Conservation (phyloP, 2,113 vertebrate genomes). For the Ramphastos sulfuratus region DNA sequence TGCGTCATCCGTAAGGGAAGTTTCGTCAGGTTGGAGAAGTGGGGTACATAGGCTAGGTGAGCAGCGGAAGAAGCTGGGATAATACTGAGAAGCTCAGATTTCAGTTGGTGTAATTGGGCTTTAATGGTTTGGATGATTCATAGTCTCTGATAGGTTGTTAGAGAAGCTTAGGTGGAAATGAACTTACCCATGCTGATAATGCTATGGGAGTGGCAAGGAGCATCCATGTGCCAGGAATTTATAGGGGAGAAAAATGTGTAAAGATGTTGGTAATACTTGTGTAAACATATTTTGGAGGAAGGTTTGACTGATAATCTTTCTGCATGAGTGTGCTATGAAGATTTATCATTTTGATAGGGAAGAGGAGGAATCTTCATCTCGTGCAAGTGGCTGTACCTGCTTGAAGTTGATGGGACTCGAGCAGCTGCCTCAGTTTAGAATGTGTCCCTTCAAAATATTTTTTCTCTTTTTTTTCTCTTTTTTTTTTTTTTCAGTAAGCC, state of each 20-base stretch:
- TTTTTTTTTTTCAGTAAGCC: not conserved
- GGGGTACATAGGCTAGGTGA: not conserved
- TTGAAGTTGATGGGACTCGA: not conserved
- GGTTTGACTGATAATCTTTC: not conserved
- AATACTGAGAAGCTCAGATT: not conserved
- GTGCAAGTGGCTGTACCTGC: not conserved
- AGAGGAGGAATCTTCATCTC: not conserved
- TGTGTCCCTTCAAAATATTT: not conserved
- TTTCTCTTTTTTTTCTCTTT: not conserved
- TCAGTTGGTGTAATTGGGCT: not conserved
- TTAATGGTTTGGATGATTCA: slow-evolving; percentile 18
- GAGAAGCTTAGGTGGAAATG: not conserved
- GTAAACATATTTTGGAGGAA: not conserved
- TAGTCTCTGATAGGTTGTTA: not conserved
- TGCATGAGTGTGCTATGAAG: not conserved
- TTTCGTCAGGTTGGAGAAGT: not conserved
- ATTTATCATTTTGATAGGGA: not conserved
- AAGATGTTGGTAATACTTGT: not conserved
- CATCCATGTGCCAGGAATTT: not conserved
- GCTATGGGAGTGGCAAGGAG: not conserved
- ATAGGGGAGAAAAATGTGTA: not conserved
- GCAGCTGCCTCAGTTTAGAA: not conserved
- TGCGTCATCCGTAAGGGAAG: not conserved
- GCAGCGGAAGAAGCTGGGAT: not conserved
- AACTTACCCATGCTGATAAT: not conserved